Conservation (phyloP, 2,113 vertebrate species). For the Ceratotherium simum region DNA sequence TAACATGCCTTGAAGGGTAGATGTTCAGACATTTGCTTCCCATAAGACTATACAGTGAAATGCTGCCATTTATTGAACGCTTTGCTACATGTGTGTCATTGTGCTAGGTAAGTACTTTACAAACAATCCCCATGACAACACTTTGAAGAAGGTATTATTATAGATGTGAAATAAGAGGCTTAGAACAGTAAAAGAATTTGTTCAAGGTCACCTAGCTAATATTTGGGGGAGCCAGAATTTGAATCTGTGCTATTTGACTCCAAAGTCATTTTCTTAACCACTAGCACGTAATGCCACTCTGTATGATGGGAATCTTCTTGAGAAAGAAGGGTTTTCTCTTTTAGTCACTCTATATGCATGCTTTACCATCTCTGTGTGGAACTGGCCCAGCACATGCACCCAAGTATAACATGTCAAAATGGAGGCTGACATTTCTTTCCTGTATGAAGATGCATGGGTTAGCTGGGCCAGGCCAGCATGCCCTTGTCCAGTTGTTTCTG, state of each 20-base stretch:
- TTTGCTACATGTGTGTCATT: neutral
- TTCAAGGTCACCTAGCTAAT: neutral
- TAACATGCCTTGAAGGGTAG: neutral
- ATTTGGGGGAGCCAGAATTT: neutral
- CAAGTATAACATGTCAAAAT: neutral
- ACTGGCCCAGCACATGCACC: neutral
- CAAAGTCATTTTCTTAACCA: constrained; percentile 10
- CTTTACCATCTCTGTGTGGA: neutral
- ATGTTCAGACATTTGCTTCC: constrained; percentile 10
- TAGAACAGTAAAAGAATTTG: constrained; percentile 2
- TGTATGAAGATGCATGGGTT: neutral
- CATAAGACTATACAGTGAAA: neutral
- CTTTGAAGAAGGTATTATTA: constrained; percentile 37
- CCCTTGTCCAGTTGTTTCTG: neutral
- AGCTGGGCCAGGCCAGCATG: neutral
- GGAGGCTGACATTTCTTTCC: neutral
- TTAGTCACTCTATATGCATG: neutral
- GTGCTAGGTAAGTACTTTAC: neutral
- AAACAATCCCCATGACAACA: neutral
- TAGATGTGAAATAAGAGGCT: neutral
- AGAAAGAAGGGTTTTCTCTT: neutral
- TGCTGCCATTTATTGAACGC: neutral
- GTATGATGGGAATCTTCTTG: neutral
- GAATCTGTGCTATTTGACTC: neutral
- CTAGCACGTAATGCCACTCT: neutral